Conservation (phyloP, 2,888 invertebrate species). For the Melinaea marsaeus region DNA sequence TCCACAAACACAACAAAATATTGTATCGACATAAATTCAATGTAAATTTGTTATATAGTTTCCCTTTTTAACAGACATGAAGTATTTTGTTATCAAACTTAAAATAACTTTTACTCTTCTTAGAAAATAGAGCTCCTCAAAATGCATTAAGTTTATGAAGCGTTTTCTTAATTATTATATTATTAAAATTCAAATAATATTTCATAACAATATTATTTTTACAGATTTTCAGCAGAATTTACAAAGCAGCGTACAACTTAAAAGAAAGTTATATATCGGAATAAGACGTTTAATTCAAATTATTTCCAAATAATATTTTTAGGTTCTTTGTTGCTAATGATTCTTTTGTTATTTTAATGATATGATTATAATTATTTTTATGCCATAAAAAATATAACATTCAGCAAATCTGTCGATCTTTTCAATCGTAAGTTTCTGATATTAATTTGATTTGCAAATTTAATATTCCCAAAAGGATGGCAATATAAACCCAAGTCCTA, state of each 20-base stretch:
- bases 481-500: constrained; percentile 12
- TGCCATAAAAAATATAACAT: too few relatives aligned
- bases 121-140: not conserved
- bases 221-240: not conserved
- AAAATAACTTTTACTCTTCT: not conserved
- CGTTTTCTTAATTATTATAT: constrained; percentile 16
- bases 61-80: not conserved
- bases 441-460: too few relatives aligned
- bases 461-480: too few relatives aligned
- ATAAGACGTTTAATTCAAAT: constrained; percentile 19
- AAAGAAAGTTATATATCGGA: constrained; percentile 16
- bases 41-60: not conserved
- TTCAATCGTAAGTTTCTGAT: too few relatives aligned
- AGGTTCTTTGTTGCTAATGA: too few relatives aligned
- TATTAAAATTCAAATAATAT: not conserved
- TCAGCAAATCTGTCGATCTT: too few relatives aligned
- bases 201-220: not conserved
- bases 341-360: too few relatives aligned
- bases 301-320: too few relatives aligned
- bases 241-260: not conserved
- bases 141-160: constrained; percentile 15
- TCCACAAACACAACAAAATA: too few relatives aligned
- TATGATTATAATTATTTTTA: too few relatives aligned
- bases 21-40: too few relatives aligned
- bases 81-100: constrained; percentile 1